Base-by-base conservation (phyloP, 1,140 invertebrate species). In the Belonocnema kinseyi region DNA sequence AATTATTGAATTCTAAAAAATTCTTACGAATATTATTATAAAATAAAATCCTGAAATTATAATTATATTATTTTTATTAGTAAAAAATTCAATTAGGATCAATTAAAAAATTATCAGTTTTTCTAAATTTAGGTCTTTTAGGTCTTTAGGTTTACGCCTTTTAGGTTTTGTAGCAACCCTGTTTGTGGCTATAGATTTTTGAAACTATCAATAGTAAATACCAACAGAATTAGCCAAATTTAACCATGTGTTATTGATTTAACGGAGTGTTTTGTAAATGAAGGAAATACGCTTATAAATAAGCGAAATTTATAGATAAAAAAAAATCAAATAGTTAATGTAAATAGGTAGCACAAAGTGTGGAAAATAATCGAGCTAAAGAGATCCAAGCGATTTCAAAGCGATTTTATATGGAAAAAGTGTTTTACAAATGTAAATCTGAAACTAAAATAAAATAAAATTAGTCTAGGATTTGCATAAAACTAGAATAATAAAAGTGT, bases 391-490 rank as follows among this genome's bases (percentile, higher is more conserved):
- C 33, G n/a, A 66, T 26, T 66, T 66, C 33, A 14, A 66, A 66
- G 40, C 26, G n/a, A 66, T 66, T 66, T 66, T 66, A 26, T 66
- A 66, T 66, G 61, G 46, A 66, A 66, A 66, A 66, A 66, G n/a
- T 56, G 10, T 13, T 66, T 66, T 46, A n/a, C 21, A 33, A 66
- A 40, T n/a, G 33, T 40, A 16, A 14, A 26, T 40, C 26, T 66
- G 33, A 40, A 66, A 12, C 58, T 33, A 33, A 26, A 33, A 26
- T 58, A 40, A 46, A 66, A 66, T 66, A 54, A 54, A 17, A n/a
- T 19, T 54, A 17, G 17, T 17, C 17, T 78, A 11, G 52, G 73
- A 33, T 76, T 70, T 76, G 52, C 61, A 54, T 52, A 50, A 46
- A 16, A 66, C 14, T 40, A 66, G 40, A 66, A 66, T 66, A 66